phyloP scores from a whole-genome alignment of 1,140 invertebrate genomes.

The Brachionus angularis region DNA sequence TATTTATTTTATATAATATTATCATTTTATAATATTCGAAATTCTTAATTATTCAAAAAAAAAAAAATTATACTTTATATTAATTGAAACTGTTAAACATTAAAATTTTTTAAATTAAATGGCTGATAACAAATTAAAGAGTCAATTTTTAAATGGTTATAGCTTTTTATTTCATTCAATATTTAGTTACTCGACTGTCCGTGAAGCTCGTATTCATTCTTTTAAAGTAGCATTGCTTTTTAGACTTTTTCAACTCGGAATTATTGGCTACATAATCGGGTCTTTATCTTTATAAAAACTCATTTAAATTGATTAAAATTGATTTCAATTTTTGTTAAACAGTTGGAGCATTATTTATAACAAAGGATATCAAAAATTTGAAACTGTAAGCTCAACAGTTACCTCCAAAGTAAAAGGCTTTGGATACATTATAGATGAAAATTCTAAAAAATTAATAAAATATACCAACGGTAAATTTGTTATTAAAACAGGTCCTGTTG shows the following conservation, averaged over 20 bases:
- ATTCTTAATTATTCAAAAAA: too few species aligned
- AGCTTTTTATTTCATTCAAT: neutral
- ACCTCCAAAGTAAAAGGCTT: constrained; percentile 28
- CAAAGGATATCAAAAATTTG: constrained; percentile 24
- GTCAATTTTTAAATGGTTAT: too few species aligned
- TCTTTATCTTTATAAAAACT: neutral
- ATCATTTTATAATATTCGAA: too few species aligned
- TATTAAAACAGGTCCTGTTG: neutral
- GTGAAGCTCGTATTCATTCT: constrained; percentile 16
- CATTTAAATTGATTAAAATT: neutral
- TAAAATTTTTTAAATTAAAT: too few species aligned
- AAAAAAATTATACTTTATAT: too few species aligned
- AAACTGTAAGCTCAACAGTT: constrained; percentile 1
- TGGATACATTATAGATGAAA: neutral
- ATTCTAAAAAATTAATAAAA: neutral
- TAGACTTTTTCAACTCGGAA: constrained; percentile 27
- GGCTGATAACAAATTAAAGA: too few species aligned
- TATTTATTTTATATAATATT: too few species aligned
- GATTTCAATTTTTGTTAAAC: neutral
- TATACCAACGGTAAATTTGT: neutral
- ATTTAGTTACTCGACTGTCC: constrained; percentile 28
- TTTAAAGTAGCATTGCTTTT: neutral
- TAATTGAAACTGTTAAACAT: too few species aligned
- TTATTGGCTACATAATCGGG: constrained; percentile 38
- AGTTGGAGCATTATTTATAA: constrained; percentile 40